Conservation (phyloP, 2,113 vertebrate genomes). For the Seriola rivoliana region DNA sequence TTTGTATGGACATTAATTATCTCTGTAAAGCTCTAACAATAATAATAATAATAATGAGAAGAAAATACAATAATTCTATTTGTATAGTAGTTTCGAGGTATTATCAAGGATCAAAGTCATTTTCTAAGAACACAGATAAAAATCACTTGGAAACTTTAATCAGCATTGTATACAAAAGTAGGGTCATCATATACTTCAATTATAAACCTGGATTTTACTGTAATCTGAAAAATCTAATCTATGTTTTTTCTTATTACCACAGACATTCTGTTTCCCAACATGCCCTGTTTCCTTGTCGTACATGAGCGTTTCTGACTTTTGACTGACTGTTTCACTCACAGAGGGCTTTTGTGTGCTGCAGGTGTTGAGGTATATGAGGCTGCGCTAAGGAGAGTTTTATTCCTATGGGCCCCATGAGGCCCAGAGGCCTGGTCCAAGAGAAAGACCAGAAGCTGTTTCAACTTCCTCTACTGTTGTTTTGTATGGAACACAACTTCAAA, state of each 20-base stretch:
- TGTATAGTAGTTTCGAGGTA: background rate
- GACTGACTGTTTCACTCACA: slow-evolving; percentile 60
- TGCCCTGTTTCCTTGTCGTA: slow-evolving; percentile 33
- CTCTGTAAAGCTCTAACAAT: background rate
- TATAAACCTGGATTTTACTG: background rate
- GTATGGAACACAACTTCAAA: slow-evolving; percentile 78
- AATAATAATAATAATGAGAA: slow-evolving; percentile 1
- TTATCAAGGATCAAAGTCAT: background rate
- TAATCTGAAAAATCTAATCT: slow-evolving; percentile 19
- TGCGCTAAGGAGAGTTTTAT: slow-evolving; percentile 64
- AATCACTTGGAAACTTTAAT: background rate
- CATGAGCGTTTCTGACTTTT: slow-evolving; percentile 53
- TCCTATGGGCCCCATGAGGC: slow-evolving; percentile 61
- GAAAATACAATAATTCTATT: background rate
- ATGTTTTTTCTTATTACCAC: slow-evolving; percentile 23
- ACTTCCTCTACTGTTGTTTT: slow-evolving; percentile 79
- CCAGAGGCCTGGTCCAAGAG: slow-evolving; percentile 68
- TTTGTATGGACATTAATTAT: slow-evolving; percentile 16
- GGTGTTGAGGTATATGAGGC: slow-evolving; percentile 73
- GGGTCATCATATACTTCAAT: background rate
- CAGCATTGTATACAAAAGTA: background rate
- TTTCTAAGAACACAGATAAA: background rate
- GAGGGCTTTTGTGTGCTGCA: slow-evolving; percentile 74
- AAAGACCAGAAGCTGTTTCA: slow-evolving; percentile 82
- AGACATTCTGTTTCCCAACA: slow-evolving; percentile 24